These are phyloP conservation scores for Spodoptera frugiperda DNA, from an alignment of 1,140 invertebrate species.

Conservation along the genomic window DNA sequence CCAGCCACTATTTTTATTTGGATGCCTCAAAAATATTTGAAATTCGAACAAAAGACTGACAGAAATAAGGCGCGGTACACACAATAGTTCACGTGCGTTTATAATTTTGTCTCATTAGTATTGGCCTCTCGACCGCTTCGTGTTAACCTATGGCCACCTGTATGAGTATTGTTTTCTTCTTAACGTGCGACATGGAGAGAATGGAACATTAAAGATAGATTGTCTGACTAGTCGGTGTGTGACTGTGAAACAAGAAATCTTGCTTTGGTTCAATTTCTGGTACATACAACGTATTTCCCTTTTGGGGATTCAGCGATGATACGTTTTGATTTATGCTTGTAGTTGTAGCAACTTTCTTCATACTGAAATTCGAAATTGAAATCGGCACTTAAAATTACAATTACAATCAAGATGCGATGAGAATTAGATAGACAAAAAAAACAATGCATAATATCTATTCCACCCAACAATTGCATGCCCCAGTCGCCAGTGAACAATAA, in stretches of 20 bases:
- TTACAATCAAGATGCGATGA: no score
- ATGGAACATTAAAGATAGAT: background rate
- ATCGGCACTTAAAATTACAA: no score
- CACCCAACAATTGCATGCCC: background rate
- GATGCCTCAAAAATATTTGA: constrained; percentile 17
- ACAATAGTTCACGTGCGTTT: constrained; percentile 38
- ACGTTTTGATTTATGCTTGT: no score
- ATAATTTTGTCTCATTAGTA: constrained; percentile 51
- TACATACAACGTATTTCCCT: no score
- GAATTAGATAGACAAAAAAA: no score
- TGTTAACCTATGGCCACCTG: constrained; percentile 41
- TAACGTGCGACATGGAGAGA: background rate
- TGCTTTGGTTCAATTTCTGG: no score
- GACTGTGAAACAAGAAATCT: no score
- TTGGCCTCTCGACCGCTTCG: constrained; percentile 35
- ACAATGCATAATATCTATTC: constrained; percentile 2
- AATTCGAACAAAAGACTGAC: constrained; percentile 20
- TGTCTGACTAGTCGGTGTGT: background rate
- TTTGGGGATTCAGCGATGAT: no score
- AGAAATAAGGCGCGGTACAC: constrained; percentile 4
- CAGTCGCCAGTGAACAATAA: constrained; percentile 23
- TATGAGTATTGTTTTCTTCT: constrained; percentile 25
- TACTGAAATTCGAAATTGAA: no score
- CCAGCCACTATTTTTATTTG: background rate
- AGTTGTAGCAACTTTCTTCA: no score